phyloP scores from a whole-genome alignment of 2,113 vertebrate species.

The Mesembrinibis cayennensis region DNA sequence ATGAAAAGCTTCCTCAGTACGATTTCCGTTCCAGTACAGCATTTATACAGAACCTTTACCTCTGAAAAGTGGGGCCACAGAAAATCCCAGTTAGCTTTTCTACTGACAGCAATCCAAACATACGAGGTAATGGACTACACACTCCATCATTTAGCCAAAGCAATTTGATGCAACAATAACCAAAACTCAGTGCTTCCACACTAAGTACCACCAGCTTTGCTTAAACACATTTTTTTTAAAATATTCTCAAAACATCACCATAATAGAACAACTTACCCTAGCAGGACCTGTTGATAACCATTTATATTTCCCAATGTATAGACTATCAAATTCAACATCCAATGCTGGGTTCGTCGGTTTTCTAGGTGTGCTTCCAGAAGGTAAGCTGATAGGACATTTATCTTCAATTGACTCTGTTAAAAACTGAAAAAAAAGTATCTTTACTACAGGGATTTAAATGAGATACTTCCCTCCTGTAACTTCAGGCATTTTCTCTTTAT shows the following conservation, averaged over 20 bases:
- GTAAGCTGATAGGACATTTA: neutral
- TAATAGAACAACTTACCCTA: conserved; percentile 69
- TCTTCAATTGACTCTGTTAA: conserved; percentile 45
- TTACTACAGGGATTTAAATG: neutral
- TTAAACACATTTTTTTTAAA: neutral
- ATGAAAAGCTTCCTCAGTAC: neutral
- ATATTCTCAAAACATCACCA: neutral
- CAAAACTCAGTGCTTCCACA: neutral
- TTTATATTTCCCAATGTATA: conserved; percentile 76
- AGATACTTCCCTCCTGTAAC: neutral
- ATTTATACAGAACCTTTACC: neutral
- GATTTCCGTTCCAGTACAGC: neutral
- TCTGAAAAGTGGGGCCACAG: neutral
- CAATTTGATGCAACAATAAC: neutral
- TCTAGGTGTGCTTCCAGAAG: conserved; percentile 34
- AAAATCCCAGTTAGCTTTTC: neutral
- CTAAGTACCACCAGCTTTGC: neutral
- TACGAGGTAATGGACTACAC: neutral
- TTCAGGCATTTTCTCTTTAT: neutral
- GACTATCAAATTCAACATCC: conserved; percentile 68
- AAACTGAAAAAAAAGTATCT: conserved; percentile 28
- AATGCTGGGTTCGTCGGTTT: conserved; percentile 35
- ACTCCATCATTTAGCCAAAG: neutral
- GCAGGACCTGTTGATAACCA: conserved; percentile 68
- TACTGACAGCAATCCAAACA: neutral